Base-by-base conservation (phyloP, 2,113 vertebrate genomes). In the Raja brachyura region DNA sequence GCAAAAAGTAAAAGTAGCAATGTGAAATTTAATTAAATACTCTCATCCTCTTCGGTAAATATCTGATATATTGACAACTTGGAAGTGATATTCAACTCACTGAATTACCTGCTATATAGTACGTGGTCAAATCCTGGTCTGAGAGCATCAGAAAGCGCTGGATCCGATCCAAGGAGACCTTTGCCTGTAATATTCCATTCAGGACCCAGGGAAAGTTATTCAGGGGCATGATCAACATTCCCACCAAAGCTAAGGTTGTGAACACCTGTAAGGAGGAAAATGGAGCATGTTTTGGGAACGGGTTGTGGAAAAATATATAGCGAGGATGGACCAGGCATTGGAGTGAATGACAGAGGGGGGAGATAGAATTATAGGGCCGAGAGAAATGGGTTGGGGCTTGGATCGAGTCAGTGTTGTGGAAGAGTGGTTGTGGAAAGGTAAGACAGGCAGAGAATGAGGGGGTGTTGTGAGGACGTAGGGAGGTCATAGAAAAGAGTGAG, bases 191-290 rank as follows among this genome's bases (percentile, higher is more conserved):
- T 76, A 97, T 96, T 0, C 96, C 96, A 92, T 98, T 99, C 94
- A 99, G 95, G 61, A 99, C 97, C 99, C 99, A 99, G 0, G 99
- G 98, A 93, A 99, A 99, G 83, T 94, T 93, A 93, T 99, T 99
- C 90, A 99, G 97, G 0, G 99, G 99, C 9, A 98, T 85, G 94
- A 99, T 98, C 79, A 99, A 95, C 98, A 99, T 98, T 48, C 96
- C 97, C 0, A 99, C 97, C 93, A 99, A 96, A 22, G 99, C 98
- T 94, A 99, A 10, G 0, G 98, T 97, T 11, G 98, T 99, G 94
- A 99, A 99, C 8, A 99, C 98, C 99, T 99, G 94, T 16, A 93
- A 73, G 48, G 88, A 18, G 33, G n/a, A 10, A 59, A 70, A 11
- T 18, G 13, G 59, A 31, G 31, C 5, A 66, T 1, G 2, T 2